These are phyloP conservation scores for Corynorhinus townsendii DNA, from an alignment of 2,113 vertebrate species.

Conservation along the genomic window DNA sequence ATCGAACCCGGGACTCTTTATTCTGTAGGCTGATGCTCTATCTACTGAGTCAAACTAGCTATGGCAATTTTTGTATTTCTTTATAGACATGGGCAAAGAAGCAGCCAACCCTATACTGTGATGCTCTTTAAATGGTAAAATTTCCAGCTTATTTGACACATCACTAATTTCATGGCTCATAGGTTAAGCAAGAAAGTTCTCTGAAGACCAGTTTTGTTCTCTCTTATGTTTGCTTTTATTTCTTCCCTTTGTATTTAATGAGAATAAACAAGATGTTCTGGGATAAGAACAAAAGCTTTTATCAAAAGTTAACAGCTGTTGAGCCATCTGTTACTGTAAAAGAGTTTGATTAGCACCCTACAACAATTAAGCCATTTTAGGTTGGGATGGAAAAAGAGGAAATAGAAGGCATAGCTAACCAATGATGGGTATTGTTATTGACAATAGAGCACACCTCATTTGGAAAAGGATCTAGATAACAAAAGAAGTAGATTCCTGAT, in stretches of 20 bases:
- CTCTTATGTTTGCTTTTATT: constrained; percentile 40
- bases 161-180: constrained; percentile 14
- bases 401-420: not conserved
- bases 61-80: not conserved
- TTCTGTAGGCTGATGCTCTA: no score
- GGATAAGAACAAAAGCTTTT: constrained; percentile 33
- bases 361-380: constrained; percentile 8
- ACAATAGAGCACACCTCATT: not conserved
- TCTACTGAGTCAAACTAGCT: no score
- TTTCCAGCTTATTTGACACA: not conserved
- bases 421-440: not conserved
- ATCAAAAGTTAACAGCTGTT: constrained; percentile 26
- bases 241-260: constrained; percentile 11
- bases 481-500: not conserved
- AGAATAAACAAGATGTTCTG: constrained; percentile 40
- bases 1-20: no score
- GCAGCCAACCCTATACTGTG: not conserved
- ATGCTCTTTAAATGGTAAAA: not conserved
- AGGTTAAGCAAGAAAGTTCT: constrained; percentile 14
- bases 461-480: not conserved
- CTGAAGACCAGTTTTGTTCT: not conserved
- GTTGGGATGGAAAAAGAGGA: not conserved
- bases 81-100: not conserved
- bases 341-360: constrained; percentile 33
- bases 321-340: constrained; percentile 15